Evolutionary conservation across 2,113 vertebrate species (phyloP), one percentile per base, ranked within the genome.

Genomic region (Apeltes quadracus): DNA sequence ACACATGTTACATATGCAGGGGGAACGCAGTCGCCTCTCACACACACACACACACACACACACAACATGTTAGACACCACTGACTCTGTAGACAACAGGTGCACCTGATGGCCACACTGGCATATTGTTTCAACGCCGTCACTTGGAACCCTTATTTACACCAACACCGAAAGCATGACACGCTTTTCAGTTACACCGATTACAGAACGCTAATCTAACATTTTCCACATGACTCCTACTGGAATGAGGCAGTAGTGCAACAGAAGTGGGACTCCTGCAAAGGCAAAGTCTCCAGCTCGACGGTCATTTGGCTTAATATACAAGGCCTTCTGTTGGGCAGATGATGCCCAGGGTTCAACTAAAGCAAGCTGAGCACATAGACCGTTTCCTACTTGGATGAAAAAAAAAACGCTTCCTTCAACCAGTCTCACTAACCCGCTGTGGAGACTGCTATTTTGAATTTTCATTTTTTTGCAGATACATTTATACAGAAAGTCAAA

Each of bases 281-380:
- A 32, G 61, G n/a, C 11, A 58, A 73, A 72, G 13, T 39, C 12
- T 41, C 6, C 61, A 43, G 56, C 68, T 70, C 57, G 44, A 38
- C 23, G 36, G 69, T 69, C 15, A 23, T 44, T 8, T 56, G 16
- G 57, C 65, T 68, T 18, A 12, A 53, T 64, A 29, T 56, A 59
- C 72, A 77, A 71, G 70, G 73, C 67, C 43, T 76, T 82, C 82
- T 75, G 62, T 59, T 75, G 50, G 72, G 67, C 84, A 83, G 67
- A 83, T 3, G 0, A 48, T 83, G 68, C 75, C 82, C 82, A 84
- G 76, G 44, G 82, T 86, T 82, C 38, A 38, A 78, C 51, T 22
- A 56, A 56, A 78, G 46, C 18, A 74, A 78, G 41, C n/a, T 53
- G 1, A 53, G 74, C 1, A 23, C 62, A 51, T 18, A 20, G 1